Evolutionary conservation across 1,140 invertebrate species (phyloP), one percentile per base, ranked within the genome.

Genomic region (Ips typographus): DNA sequence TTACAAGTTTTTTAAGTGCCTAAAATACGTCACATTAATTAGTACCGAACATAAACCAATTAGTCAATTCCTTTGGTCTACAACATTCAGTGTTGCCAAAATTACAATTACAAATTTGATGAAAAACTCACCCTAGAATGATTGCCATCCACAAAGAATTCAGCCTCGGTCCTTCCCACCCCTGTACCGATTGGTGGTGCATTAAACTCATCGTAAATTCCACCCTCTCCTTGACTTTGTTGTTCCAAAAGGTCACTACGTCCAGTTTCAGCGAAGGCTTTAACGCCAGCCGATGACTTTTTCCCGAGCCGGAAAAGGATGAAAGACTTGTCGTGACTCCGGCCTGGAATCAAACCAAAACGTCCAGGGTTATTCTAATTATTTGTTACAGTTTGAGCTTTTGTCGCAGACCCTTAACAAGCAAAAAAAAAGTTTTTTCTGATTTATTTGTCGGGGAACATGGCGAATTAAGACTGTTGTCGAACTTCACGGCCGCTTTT

Each of bases 101-200:
- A 22, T 22, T 22, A 22, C 22, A 22, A 22, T 22, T 22, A 22
- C 22, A 22, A 22, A 22, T 22, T 22, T 22, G 22, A 22, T 22
- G 22, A 22, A 22, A 22, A 22, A 52, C 81, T 84, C 81, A 91
- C 91, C 82, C 84, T 85, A 4, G 93, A 93, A 83, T 95, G 93
- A 81, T 93, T 94, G 65, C 92, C 92, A 79, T 96, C 94, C n/a
- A 94, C 89, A 77, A 95, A 94, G 77, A 95, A 92, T 75, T 91
- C 87, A 0, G 91, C 86, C 76, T 93, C 89, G 38, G 92, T 91
- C 52, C 87, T 82, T 1, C 94, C 94, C 52, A 90, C 88, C 1
- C 94, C 94, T 68, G 88, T 83, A 1, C 83, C 79, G 8, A 96
- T 87, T 0, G 91, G 84, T 1, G 93, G 90, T 6, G 91, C 92